Base-by-base conservation (phyloP, 2,113 vertebrate species). In the Haemorhous mexicanus region DNA sequence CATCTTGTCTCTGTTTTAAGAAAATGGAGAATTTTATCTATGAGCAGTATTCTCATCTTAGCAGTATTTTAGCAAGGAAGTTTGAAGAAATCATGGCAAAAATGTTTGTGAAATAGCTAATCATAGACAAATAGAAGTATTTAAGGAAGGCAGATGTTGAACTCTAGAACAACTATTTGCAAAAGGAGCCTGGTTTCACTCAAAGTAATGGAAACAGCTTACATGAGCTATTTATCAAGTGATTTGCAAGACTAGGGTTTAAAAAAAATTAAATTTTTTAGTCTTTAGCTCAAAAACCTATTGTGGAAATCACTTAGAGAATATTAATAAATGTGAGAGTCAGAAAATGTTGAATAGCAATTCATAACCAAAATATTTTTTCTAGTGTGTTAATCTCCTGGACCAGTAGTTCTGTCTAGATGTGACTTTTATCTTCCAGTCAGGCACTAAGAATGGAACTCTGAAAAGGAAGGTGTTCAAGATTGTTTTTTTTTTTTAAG, bases 111-210 rank as follows among this genome's bases (percentile, higher is more conserved):
- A 94, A 92, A 72, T 41, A 82, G 66, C 89, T 92, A 56, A 92
- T 97, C 86, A 94, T 94, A 87, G 35, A 84, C 69, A 94, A 96
- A 95, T 67, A 92, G 8, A 90, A 86, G 43, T 92, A 92, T 95
- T 94, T 94, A 87, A 92, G 84, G 91, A 89, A 95, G 50, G 74
- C 74, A 79, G 66, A 79, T 68, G 66, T 87, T 84, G 80, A 78
- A 72, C 58, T 89, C 47, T 33, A 84, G 78, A 62, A 58, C 84
- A 92, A 41, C 69, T 84, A 41, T 95, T 94, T 92, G 86, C 53
- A 76, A 87, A 92, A 95, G 69, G 49, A 93, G 53, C 56, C 95
- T 94, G 84, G 66, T 76, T 93, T 95, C 58, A 46, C 74, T 95
- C 89, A 43, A 43, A 43, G 41, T 87, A 72, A 92, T 89, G 91